Base-by-base conservation (phyloP, 2,888 invertebrate species). In the Tipula helvola region DNA sequence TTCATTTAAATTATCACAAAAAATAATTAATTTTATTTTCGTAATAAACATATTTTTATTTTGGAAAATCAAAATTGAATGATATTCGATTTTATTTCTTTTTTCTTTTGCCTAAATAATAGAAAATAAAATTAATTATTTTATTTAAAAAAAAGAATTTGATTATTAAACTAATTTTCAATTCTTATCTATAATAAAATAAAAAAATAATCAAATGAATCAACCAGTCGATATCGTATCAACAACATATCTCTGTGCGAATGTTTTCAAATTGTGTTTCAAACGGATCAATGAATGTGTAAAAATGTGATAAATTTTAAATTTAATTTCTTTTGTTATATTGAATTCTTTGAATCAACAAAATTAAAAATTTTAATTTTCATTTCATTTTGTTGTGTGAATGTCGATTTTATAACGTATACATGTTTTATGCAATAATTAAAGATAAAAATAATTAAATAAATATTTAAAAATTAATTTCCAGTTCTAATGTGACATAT, bases 181-280 rank as follows among this genome's bases (percentile, higher is more conserved):
- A 57, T 83, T 86, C 86, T 83, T 86, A 52, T 86, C 84, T 71
- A 87, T 87, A 41, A 87, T 87, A 87, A 87, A 87, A 87, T 87
- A 4, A 87, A 87, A 87, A 87, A 88, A 2, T 42, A 85, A 84
- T 41, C 85, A 86, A 88, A 88, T 71, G 71, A 28, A 71, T 89
- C 89, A 91, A 91, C 91, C 91, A 91, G 91, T 91, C 91, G 90
- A 91, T 91, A 91, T 91, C 91, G 90, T 90, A 90, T 90, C 90
- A 90, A 91, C 52, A 90, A 91, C 91, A 91, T 91, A 91, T 91
- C 91, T 91, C 90, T 90, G 90, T 89, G 88, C 87, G 88, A 88
- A 88, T 89, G 89, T 39, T 84, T 84, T 84, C 71, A 71, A 71
- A 71, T 71, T 71, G 71, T 71, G 28, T 71, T 28, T 28, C 28